These are phyloP conservation scores for Telmatochromis bifrenatus DNA, from an alignment of 2,113 vertebrate species.

Conservation along the genomic window DNA sequence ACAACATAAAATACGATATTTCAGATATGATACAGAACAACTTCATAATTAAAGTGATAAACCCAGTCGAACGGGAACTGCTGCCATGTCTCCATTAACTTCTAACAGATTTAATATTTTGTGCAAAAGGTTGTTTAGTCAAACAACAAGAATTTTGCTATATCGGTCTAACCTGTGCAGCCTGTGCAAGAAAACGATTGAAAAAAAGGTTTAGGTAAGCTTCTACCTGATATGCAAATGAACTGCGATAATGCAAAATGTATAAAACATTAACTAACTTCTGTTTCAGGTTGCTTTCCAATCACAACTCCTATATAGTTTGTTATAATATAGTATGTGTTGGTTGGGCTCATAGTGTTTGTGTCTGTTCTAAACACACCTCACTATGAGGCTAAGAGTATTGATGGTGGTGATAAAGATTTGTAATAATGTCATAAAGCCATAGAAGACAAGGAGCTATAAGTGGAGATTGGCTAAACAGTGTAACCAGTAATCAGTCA, in stretches of 20 bases:
- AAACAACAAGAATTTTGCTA: constrained; percentile 64
- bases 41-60: background rate
- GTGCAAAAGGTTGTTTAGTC: constrained; percentile 74
- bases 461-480: constrained; percentile 45
- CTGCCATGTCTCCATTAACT: constrained; percentile 57
- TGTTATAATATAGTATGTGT: background rate
- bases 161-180: constrained; percentile 52
- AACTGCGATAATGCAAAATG: background rate
- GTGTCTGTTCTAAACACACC: constrained; percentile 6
- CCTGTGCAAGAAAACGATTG: constrained; percentile 59
- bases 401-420: constrained; percentile 65
- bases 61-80: background rate
- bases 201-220: constrained; percentile 60
- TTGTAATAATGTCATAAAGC: constrained; percentile 62
- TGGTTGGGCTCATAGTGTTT: constrained; percentile 6
- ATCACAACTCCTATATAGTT: background rate
- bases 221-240: constrained; percentile 58
- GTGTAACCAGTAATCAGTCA: constrained; percentile 57
- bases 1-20: background rate
- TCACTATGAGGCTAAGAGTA: constrained; percentile 26
- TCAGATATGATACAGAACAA: background rate
- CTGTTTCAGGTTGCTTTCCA: background rate
- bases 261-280: background rate
- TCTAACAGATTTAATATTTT: constrained; percentile 62
- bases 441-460: constrained; percentile 45